Conservation (phyloP, 2,888 invertebrate genomes). For the Maniola hyperantus region DNA sequence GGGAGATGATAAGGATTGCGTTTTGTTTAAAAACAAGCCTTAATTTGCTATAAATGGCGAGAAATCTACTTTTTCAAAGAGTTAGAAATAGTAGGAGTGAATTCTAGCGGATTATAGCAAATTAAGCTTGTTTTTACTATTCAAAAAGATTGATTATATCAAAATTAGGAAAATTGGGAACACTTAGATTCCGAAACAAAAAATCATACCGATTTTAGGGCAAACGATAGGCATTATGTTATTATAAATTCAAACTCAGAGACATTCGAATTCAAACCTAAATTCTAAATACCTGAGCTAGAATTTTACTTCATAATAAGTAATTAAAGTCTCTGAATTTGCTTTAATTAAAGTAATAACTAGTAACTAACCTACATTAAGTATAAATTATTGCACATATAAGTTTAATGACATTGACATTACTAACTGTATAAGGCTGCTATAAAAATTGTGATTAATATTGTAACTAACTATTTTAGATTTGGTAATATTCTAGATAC, state of each 20-base stretch:
- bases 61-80: neutral
- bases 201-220: neutral
- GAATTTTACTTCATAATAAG: neutral
- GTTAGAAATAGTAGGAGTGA: neutral
- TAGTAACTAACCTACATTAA: neutral
- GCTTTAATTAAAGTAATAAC: conserved; percentile 7
- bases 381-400: neutral
- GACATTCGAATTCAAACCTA: too few relatives aligned
- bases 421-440: neutral
- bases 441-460: too few relatives aligned
- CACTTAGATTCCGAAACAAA: neutral
- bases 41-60: neutral
- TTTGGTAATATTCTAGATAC: neutral
- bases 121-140: neutral
- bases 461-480: neutral
- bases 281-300: neutral
- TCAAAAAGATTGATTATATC: too few relatives aligned
- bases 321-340: neutral
- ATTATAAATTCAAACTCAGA: too few relatives aligned
- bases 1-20: neutral
- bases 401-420: conserved; percentile 6
- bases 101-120: neutral
- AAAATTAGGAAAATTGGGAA: neutral
- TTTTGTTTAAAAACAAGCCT: neutral
- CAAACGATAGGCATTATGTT: too few relatives aligned